Evolutionary conservation across 2,113 vertebrate genomes (phyloP), one percentile per base, ranked within the genome.

Genomic region (Pseudonaja textilis): DNA sequence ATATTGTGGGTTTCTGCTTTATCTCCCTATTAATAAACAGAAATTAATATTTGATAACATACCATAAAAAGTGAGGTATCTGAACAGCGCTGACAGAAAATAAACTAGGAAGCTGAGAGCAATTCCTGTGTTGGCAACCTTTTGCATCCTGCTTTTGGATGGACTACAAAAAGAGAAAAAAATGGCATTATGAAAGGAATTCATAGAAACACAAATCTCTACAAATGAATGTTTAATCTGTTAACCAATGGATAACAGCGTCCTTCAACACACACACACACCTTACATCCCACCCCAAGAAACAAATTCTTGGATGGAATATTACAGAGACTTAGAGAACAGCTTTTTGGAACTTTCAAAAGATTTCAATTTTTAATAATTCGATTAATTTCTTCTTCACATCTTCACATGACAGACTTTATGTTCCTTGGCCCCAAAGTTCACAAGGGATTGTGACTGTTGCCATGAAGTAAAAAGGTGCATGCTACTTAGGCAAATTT

Each of bases 11-110:
- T 3, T 81, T 42, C 18, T 81, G 69, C 34, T 81, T 81, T 81
- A 81, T 81, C 34, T 81, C 23, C 59, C 8, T 89, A 88, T 61
- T 91, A 86, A 25, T 25, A 50, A 89, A 25, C 25, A 64, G 12
- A 45, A 61, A 85, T 64, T 25, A 93, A 90, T 22, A 91, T 10
- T 93, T 88, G 94, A 94, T 85, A 95, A 95, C 98, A 97, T 96
- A 99, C 99, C 97, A 88, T 99, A 99, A 98, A 99, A 99, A 52
- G 99, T 99, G 95, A 99, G 98, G 96, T 99, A 99, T 20, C 99
- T 99, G 97, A 99, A 99, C 29, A 99, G 96, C 0, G 99, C 98
- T 50, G 99, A 99, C 34, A 98, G 3, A 5, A 98, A 97, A 96
- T 99, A 99, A 93, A 99, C 90, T 25, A 98, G 93, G 95, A 99